These are phyloP conservation scores for Octodonta nipae DNA, from an alignment of 2,888 invertebrate genomes.

Conservation along the genomic window DNA sequence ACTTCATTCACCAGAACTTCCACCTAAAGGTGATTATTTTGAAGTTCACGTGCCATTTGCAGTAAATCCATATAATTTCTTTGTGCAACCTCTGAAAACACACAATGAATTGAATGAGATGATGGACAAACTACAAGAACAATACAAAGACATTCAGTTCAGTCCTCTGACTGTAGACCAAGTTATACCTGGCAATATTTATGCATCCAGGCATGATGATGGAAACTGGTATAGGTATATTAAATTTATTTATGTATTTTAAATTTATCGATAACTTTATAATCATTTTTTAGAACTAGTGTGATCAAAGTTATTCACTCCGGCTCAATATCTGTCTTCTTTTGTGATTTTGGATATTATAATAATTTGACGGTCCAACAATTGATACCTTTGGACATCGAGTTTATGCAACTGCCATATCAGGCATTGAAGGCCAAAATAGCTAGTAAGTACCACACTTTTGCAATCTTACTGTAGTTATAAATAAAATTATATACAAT, in stretches of 20 bases:
- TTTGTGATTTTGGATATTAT: conserved; percentile 53
- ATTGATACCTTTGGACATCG: conserved; percentile 40
- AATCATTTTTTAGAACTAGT: conserved; percentile 35
- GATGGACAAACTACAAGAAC: conserved; percentile 53
- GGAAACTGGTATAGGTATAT: conserved; percentile 59
- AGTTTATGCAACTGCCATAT: conserved; percentile 47
- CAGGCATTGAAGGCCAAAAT: conserved; percentile 53
- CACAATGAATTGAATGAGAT: conserved; percentile 40
- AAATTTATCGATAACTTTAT: neutral
- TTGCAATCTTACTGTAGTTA: too few relatives aligned
- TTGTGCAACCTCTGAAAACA: conserved; percentile 42
- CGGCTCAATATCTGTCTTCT: conserved; percentile 45
- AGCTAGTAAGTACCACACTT: conserved; percentile 35
- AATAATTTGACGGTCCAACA: conserved; percentile 42
- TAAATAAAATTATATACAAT: too few relatives aligned
- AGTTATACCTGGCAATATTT: conserved; percentile 45
- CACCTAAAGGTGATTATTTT: conserved; percentile 43
- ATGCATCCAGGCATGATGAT: conserved; percentile 55
- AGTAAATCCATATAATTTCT: conserved; percentile 63
- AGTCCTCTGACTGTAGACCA: conserved; percentile 32
- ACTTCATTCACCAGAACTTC: conserved; percentile 35
- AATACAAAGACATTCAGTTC: conserved; percentile 43
- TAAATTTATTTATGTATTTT: neutral
- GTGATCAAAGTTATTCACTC: conserved; percentile 42
- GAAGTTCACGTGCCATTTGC: conserved; percentile 63